A percentile compares a stretch with the other conserved stretches of the same genome.
These are phyloP conservation scores for Oreochromis grahami DNA, from an alignment of 2,797 vertebrate species.

Conservation along the genomic window DNA sequence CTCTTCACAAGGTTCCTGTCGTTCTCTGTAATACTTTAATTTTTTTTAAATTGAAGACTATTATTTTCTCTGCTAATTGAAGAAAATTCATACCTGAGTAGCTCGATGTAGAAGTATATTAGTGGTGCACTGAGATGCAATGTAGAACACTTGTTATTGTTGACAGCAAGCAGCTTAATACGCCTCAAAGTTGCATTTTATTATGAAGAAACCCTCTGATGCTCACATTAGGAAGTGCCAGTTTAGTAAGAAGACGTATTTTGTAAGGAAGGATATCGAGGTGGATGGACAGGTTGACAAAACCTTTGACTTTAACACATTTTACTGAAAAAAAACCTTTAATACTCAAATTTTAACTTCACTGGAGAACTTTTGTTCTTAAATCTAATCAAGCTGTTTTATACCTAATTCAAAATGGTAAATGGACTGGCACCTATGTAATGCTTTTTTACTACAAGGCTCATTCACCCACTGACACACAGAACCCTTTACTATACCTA, in stretches of 20 bases:
- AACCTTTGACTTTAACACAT: background rate
- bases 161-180: background rate
- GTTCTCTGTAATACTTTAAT: background rate
- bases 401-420: background rate
- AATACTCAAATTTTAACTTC: background rate
- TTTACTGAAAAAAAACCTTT: background rate
- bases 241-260: background rate
- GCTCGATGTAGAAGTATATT: background rate
- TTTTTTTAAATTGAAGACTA: background rate
- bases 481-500: background rate
- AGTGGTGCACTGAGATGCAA: background rate
- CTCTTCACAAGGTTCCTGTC: background rate
- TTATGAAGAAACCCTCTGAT: background rate
- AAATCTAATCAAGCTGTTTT: background rate
- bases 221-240: background rate
- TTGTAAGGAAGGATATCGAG: background rate
- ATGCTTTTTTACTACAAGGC: background rate
- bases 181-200: background rate
- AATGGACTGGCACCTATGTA: background rate
- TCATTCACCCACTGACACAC: background rate
- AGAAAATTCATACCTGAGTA: background rate
- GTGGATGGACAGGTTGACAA: background rate
- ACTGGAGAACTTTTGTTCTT: background rate
- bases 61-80: background rate
- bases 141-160: background rate